phyloP scores from a whole-genome alignment of 1,140 invertebrate species.

The Drosophila truncata region DNA sequence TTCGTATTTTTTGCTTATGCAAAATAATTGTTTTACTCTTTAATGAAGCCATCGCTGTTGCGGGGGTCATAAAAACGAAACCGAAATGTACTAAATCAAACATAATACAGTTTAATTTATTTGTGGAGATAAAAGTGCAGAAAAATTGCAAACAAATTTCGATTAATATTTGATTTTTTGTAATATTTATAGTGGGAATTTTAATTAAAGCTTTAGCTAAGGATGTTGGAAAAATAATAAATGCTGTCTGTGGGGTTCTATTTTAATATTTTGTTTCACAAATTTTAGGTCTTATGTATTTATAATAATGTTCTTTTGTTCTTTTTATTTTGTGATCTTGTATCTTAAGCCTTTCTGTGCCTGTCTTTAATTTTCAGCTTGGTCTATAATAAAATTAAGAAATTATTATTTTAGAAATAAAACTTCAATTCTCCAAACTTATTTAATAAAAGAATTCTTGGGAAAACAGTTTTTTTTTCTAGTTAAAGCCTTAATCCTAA shows the following conservation, averaged over 20 bases:
- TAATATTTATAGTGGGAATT: background rate
- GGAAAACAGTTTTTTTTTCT: background rate
- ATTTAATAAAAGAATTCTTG: background rate
- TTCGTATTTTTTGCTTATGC: constrained; percentile 3
- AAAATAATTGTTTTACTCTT: constrained; percentile 20
- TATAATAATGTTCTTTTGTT: background rate
- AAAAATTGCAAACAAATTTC: constrained; percentile 22
- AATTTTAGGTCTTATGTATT: background rate
- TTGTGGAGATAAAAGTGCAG: constrained; percentile 23
- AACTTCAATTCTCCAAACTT: background rate
- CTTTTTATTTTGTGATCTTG: background rate
- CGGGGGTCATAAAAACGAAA: background rate
- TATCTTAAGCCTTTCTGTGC: too few species aligned
- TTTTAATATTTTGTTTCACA: background rate
- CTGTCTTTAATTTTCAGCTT: too few species aligned
- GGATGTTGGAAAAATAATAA: background rate
- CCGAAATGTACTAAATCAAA: constrained; percentile 30
- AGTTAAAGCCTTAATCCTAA: background rate
- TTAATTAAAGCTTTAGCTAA: background rate
- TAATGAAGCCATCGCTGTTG: constrained; percentile 37
- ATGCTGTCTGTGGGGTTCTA: background rate
- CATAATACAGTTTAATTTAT: constrained; percentile 44
- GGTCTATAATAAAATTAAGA: background rate
- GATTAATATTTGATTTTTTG: constrained; percentile 5
- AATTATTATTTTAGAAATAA: background rate